Base-by-base conservation (phyloP, 2,888 invertebrate species). In the Cancer borealis region DNA sequence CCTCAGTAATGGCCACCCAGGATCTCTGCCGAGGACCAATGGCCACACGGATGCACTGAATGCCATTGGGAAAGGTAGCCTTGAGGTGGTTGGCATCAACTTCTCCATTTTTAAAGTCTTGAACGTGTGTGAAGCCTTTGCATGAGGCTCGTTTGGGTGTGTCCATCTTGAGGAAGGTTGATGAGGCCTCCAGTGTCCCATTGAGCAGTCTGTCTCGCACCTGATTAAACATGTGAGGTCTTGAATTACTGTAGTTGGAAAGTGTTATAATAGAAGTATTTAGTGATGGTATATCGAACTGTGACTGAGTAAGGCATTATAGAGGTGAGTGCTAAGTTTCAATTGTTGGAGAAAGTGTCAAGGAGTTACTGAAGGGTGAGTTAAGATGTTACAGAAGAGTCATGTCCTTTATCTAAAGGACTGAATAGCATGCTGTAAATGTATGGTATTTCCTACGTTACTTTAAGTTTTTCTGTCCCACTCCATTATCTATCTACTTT, bases 1-100 rank as follows among this genome's bases (percentile, higher is more conserved):
- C 96, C 96, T 96, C 96, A 92, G 96, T 96, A 3, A 96, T 96
- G 49, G 96, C 96, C 39, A 96, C 95, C 96, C 96, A 96, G n/a
- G 96, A 96, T n/a, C 95, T 96, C 94, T 96, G 96, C 21, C 96
- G 95, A 12, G 96, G 94, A 1, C 96, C 96, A 0, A 96, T 96
- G 89, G 96, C 96, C 14, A 97, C 96, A 92, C 96, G 96, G 45
- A 97, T 93, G 95, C 96, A 96, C 93, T 96, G 96, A 14, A 96
- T 96, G 45, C 96, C 96, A 79, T 96, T 95, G 3, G 96, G 94
- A n/a, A 96, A 94, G 66, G 96, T 95, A n/a, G 95, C 93, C 12
- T 96, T 96, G 14, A 96, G 92, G 79, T 96, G 95, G 30, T 95
- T 95, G 14, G 96, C 96, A 92, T 96, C 96, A 21, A 96, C 95